Conservation (phyloP, 35 echinoderm and acorn worm species). For the Holothuria glaberrima region DNA sequence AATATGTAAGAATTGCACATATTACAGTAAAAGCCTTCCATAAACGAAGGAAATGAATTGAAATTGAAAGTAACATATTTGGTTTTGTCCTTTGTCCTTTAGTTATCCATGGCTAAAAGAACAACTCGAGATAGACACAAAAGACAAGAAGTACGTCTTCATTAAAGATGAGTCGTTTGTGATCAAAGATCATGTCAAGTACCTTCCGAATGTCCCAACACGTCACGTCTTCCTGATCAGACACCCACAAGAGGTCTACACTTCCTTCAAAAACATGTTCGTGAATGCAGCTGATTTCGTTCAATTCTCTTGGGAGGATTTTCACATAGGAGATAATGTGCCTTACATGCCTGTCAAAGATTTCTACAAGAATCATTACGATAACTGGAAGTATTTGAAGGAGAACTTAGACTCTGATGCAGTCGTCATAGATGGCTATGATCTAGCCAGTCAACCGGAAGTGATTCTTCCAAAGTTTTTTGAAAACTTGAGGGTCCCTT, state of each 20-base stretch:
- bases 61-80: no score
- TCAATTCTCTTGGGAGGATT: neutral
- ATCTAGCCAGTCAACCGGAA: neutral
- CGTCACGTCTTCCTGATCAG: slow-evolving; percentile 25
- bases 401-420: neutral
- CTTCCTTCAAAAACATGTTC: neutral
- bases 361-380: neutral
- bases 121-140: neutral
- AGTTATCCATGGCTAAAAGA: neutral
- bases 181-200: neutral
- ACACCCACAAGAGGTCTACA: neutral
- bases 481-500: slow-evolving; percentile 6
- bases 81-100: no score
- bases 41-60: no score
- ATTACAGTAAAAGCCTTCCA: no score
- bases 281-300: neutral
- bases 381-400: neutral
- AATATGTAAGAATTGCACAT: no score
- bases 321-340: neutral
- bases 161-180: slow-evolving; percentile 9
- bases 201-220: neutral
- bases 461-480: neutral
- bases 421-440: slow-evolving; percentile 8
- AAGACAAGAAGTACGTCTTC: neutral
- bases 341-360: slow-evolving; percentile 15